These are phyloP conservation scores for Glomeris marginata DNA, from an alignment of 2,888 invertebrate genomes.

Conservation along the genomic window DNA sequence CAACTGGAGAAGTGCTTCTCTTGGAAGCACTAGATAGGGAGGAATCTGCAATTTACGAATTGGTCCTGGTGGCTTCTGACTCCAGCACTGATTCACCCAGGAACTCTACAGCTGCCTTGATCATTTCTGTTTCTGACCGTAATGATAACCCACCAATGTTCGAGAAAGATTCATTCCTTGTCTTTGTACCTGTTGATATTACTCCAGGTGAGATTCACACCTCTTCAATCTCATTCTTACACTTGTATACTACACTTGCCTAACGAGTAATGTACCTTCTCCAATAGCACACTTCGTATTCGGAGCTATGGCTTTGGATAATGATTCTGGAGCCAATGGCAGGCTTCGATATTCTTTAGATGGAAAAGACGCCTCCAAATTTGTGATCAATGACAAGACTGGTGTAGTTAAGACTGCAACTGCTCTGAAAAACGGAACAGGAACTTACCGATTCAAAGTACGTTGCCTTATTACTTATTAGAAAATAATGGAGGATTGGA, in stretches of 20 bases:
- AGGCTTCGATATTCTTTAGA: slow-evolving; percentile 60
- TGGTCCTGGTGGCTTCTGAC: slow-evolving; percentile 76
- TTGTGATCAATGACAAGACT: slow-evolving; percentile 59
- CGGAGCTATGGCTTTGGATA: slow-evolving; percentile 72
- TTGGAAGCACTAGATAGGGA: slow-evolving; percentile 61
- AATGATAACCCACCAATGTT: slow-evolving; percentile 32
- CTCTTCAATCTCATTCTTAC: background rate
- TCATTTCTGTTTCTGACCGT: slow-evolving; percentile 32
- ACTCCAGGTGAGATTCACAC: slow-evolving; percentile 40
- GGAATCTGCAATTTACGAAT: slow-evolving; percentile 54
- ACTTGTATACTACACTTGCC: slow-evolving; percentile 1
- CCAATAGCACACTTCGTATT: slow-evolving; percentile 65
- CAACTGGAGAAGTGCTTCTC: slow-evolving; percentile 63
- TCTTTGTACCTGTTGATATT: slow-evolving; percentile 68
- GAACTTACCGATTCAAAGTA: slow-evolving; percentile 27
- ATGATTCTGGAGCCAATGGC: slow-evolving; percentile 66
- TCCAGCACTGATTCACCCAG: slow-evolving; percentile 70
- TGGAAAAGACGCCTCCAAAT: slow-evolving; percentile 60
- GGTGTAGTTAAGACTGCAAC: slow-evolving; percentile 72
- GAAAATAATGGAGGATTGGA: too few species aligned
- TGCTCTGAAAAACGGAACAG: slow-evolving; percentile 39
- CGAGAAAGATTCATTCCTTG: slow-evolving; percentile 53
- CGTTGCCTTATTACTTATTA: too few species aligned
- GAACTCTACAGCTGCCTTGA: slow-evolving; percentile 67
- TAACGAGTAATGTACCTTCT: slow-evolving; percentile 11